Evolutionary conservation across 2,113 vertebrate species (phyloP), one percentile per base, ranked within the genome.

Genomic region (Malurus cyaneus): DNA sequence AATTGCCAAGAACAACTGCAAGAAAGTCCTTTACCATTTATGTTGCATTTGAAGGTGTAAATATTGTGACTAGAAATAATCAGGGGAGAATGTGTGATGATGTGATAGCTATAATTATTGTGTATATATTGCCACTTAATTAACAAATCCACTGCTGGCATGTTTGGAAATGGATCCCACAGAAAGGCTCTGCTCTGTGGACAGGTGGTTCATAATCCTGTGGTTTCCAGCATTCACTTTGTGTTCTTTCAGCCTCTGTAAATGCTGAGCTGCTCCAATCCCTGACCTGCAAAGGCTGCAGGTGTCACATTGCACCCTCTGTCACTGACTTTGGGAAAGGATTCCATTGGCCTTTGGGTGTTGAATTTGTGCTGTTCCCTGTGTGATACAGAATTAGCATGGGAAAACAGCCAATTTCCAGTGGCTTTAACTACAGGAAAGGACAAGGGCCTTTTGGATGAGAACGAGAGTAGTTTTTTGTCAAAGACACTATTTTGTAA

Each of bases 121-220:
- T 54, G 20, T 54, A 19, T 82, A 34, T 89, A 56, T 86, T 93
- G 69, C 92, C 89, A 60, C 53, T 95, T 94, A 91, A 93, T 96
- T 86, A 93, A 79, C 83, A 93, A 94, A 67, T 84, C 71, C 32
- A 6, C 61, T 81, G 52, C 47, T 81, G 86, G 39, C 32, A 11
- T 23, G 46, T 53, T 50, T 80, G 57, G 72, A 66, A 4, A 32
- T 88, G 70, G 64, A 61, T 66, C 41, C 42, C 42, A 7, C 64
- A 20, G 78, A 70, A 67, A 32, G 36, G 61, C 70, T 60, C 5
- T 79, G 53, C 88, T 69, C 72, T 79, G 49, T 36, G 74, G 50
- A 44, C 46, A 77, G 86, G 67, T 72, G 86, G 50, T 39, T 67
- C 61, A 31, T 71, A 57, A 61, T 56, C 21, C 52, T 1, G 0